Evolutionary conservation across 1,140 invertebrate species (phyloP), one percentile per base, ranked within the genome.

Genomic region (Choristoneura fumiferana): DNA sequence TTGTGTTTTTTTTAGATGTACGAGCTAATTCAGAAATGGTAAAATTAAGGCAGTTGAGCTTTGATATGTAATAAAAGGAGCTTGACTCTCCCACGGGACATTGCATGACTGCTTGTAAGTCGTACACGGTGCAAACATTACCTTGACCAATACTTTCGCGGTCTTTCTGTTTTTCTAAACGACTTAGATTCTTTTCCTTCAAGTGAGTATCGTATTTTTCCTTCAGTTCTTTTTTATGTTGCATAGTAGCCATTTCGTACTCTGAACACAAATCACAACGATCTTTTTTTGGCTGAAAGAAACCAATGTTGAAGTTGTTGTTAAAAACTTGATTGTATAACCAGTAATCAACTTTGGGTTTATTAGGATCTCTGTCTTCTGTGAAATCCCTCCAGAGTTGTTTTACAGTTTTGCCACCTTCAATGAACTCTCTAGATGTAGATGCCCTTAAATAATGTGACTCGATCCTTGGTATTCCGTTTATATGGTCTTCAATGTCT

Each of bases 1-100:
- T 84, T 18, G 84, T 58, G 1, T 49, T 57, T 5, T 13, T n/a
- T 49, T 22, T n/a, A n/a, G n/a, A n/a, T n/a, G n/a, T 61, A 17
- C 18, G 40, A 15, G 13, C 13, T n/a, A 22, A 4, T 45, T 8
- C 13, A 2, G 5, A 3, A 8, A 74, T 49, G 4, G 89, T 91
- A n/a, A 89, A 86, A 69, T 91, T 91, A 45, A 83, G 86, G 10
- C 81, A 65, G 29, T 74, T 68, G 22, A 91, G 43, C 58, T 90
- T 90, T 15, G 70, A 72, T 58, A 77, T 80, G 60, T 88, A 89
- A 58, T 74, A 88, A 57, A 86, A 83, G 15, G 60, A 62, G 49
- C 69, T 75, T 39, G 73, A 65, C 14, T 84, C 62, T 6, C 71
- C 71, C 56, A 64, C 70, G 8, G 84, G 78, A 22, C 34, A 68